Evolutionary conservation across 2,888 invertebrate species (phyloP), one percentile per base, ranked within the genome.

Genomic region (Portevinia maculata): DNA sequence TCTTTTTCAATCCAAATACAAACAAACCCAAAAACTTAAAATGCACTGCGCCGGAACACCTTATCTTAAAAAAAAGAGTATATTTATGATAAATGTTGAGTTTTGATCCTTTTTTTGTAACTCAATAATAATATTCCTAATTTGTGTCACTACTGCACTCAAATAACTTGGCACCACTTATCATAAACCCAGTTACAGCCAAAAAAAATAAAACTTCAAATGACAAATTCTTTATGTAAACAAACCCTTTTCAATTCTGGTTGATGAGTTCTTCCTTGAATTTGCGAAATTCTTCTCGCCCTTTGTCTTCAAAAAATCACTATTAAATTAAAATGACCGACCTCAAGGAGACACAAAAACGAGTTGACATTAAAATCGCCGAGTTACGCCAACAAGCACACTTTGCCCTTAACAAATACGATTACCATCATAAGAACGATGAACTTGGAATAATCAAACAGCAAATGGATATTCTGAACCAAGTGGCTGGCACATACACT

Each of bases 351-450:
- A 59, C 57, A 17, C 78, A 53, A 37, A 57, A 44, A 17, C 50
- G 34, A 21, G 55, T 86, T 7, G 84, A 85, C 13, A 84, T 85
- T 1, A 86, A 87, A 84, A 50, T 87, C 7, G 73, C 83, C 1
- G 86, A 86, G 44, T 83, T 87, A 50, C 87, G 85, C 30, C 85
- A 86, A 8, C 84, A 86, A 34, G 85, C 85, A 7, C 84, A 73
- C 48, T 87, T 86, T 81, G 86, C 86, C 9, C 37, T 86, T 1
- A 86, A 86, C 65, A 85, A 85, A 28, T 86, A 87, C 50, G 86
- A 86, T 74, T 87, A 85, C 69, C 85, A 87, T 74, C 87, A 87
- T 69, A 85, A 85, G 57, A 86, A 87, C 44, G 86, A 87, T 73
- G 87, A 86, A 84, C 30, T 84, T n/a, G 57, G 85, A 71, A 85